Percentiles rank a stretch among this genome's conserved stretches.
These are phyloP conservation scores for Orussus abietinus DNA, from an alignment of 1,140 invertebrate genomes.

Conservation along the genomic window DNA sequence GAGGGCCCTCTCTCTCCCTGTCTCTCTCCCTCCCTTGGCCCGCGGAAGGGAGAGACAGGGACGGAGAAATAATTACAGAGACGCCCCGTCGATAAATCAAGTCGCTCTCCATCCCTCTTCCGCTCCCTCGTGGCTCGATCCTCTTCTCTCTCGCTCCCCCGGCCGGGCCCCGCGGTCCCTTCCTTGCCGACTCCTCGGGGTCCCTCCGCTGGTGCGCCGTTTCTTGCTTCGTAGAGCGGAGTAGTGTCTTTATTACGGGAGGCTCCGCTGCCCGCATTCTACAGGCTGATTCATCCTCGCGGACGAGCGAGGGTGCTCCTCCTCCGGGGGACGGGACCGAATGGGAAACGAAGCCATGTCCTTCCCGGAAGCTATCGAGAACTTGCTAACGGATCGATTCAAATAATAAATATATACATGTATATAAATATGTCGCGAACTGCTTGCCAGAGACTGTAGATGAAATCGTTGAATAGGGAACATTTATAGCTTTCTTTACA, in stretches of 20 bases:
- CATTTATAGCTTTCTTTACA: no score
- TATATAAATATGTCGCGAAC: no score
- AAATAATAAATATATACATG: no score
- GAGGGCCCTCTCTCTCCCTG: slow-evolving; percentile 7
- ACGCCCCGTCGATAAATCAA: slow-evolving; percentile 52
- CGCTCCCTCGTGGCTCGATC: slow-evolving; percentile 28
- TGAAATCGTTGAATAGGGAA: no score
- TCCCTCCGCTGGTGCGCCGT: slow-evolving; percentile 21
- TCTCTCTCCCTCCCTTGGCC: neutral
- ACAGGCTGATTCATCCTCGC: slow-evolving; percentile 33
- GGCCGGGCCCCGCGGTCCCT: slow-evolving; percentile 9
- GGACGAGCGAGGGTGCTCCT: no score
- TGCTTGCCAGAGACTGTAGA: no score
- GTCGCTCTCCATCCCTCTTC: slow-evolving; percentile 25
- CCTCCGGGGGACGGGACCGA: neutral
- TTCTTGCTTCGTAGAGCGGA: slow-evolving; percentile 34
- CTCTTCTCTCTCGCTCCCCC: neutral
- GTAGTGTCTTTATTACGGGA: slow-evolving; percentile 42
- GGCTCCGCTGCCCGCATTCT: slow-evolving; percentile 33
- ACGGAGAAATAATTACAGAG: slow-evolving; percentile 51
- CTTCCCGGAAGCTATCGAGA: no score
- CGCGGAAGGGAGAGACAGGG: slow-evolving; percentile 26
- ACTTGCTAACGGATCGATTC: no score
- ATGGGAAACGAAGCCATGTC: neutral
- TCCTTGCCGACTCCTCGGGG: no score